Base-by-base conservation (phyloP, 2,797 vertebrate genomes). In the Agapornis canus region DNA sequence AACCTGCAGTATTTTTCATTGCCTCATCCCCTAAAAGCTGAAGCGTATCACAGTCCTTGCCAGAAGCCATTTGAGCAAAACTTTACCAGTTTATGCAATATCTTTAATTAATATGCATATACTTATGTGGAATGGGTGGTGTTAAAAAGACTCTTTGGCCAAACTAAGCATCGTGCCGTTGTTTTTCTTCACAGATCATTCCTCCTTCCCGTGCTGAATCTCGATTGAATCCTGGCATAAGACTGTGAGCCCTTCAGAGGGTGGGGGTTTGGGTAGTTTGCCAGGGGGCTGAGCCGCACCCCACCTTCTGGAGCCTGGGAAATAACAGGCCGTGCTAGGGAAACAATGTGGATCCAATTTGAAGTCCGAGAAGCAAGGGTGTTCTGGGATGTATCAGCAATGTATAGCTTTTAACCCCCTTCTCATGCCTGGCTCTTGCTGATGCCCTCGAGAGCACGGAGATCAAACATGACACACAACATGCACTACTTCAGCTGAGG, bases 31-130 rank as follows among this genome's bases (percentile, higher is more conserved):
- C 56, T 88, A 45, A 66, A 83, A 89, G 18, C 29, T 88, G 9
- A 26, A 70, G 23, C 40, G 13, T 47, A 27, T 79, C 54, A 14
- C 29, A 72, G 31, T 79, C 56, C 61, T 89, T 81, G 76, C 89
- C 85, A 91, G 80, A 90, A 94, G 49, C 40, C 18, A 20, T 75
- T 91, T 71, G 64, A 86, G 66, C 70, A 89, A 84, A 90, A 85
- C 49, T 59, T 56, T 42, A 69, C 47, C 52, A 54, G 47, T 91
- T 89, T 75, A 90, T 93, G 69, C 93, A 91, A 77, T 84, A 86
- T 52, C 66, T 76, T 89, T 82, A 93, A 95, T 96, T 90, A 77
- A 82, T 73, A 49, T 66, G 6, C 40, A 69, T 72, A 48, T 69
- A 51, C 59, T 92, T 91, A 21, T 1, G 39, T 92, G 42, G 73